These are phyloP conservation scores for Excalfactoria chinensis DNA, from an alignment of 2,113 vertebrate genomes.

Conservation along the genomic window DNA sequence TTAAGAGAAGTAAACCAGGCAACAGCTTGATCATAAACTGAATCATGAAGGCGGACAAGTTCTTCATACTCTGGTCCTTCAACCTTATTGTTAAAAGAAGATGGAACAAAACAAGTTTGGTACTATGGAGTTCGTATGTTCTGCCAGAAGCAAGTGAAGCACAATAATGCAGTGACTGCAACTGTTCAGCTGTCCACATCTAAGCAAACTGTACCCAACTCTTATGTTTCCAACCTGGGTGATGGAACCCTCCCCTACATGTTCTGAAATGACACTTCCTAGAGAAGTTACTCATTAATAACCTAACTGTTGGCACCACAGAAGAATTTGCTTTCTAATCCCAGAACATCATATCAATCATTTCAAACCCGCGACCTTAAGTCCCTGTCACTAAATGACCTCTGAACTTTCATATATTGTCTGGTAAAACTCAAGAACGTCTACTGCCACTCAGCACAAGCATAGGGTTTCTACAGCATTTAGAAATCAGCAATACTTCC, in stretches of 20 bases:
- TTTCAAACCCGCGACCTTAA: background rate
- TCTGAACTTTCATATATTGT: background rate
- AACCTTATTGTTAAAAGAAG: constrained; percentile 74
- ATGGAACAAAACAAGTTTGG: constrained; percentile 35
- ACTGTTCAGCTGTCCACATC: background rate
- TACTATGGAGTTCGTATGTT: background rate
- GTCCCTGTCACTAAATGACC: background rate
- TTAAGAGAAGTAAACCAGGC: constrained; percentile 92
- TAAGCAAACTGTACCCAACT: background rate
- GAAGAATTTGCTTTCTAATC: background rate
- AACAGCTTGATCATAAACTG: constrained; percentile 90
- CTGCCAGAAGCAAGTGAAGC: constrained; percentile 42
- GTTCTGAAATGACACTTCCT: background rate
- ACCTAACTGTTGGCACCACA: background rate
- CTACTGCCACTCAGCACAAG: background rate
- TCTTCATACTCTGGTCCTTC: constrained; percentile 87
- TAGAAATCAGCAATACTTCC: background rate
- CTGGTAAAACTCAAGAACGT: constrained; percentile 7
- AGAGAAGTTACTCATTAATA: background rate
- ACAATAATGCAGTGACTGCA: constrained; percentile 40
- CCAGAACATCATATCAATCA: background rate
- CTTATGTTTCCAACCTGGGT: constrained; percentile 41
- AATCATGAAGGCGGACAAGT: constrained; percentile 86
- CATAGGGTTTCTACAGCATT: background rate
- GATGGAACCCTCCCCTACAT: constrained; percentile 29